A percentile compares a stretch with the other conserved stretches of the same genome.
phyloP scores from a whole-genome alignment of 2,113 vertebrate species.

The Callipepla squamata region DNA sequence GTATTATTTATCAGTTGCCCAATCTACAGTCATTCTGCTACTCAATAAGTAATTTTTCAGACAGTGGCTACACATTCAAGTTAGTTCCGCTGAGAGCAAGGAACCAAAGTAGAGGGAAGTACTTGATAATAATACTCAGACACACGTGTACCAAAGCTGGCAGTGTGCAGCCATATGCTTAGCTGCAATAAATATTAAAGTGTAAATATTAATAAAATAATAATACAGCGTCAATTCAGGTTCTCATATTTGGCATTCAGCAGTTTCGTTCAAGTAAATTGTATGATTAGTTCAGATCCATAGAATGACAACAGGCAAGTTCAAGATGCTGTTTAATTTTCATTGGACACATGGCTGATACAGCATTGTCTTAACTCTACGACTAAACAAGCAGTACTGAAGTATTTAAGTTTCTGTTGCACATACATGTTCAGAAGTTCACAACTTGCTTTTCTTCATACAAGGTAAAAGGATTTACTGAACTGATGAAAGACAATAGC shows the following conservation, averaged over 20 bases:
- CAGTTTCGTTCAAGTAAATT: background rate
- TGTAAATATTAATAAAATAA: no score
- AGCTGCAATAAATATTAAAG: background rate
- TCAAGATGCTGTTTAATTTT: background rate
- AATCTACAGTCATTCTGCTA: background rate
- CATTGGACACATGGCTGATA: background rate
- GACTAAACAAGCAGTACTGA: background rate
- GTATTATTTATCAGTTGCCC: background rate
- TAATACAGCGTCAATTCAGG: background rate
- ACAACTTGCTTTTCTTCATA: background rate
- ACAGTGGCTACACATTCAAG: background rate
- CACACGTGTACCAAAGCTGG: no score
- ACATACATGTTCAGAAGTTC: background rate
- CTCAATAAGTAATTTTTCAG: background rate
- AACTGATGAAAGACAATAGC: background rate
- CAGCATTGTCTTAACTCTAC: background rate
- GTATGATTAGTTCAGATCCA: background rate
- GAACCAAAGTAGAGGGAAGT: background rate
- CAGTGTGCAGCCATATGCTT: background rate
- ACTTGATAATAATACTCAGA: background rate
- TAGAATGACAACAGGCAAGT: background rate
- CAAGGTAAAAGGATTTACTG: background rate
- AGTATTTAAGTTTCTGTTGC: background rate
- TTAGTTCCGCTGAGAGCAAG: background rate
- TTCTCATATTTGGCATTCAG: background rate